Conservation (phyloP, 2,113 vertebrate genomes). For the Rhegmatorhina hoffmannsi region DNA sequence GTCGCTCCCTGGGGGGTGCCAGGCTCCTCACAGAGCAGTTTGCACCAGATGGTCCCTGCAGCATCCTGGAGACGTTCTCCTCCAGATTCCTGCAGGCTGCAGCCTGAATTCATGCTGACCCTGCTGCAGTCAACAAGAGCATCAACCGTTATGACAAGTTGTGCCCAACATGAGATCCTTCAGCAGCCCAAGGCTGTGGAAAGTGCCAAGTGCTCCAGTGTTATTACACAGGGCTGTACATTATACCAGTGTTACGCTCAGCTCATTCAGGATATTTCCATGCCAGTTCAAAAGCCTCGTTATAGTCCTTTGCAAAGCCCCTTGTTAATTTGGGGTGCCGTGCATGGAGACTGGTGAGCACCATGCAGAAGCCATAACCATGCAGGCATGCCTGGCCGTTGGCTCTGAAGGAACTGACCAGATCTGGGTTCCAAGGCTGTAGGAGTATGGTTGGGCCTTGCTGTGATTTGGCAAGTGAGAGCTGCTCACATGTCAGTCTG, state of each 20-base stretch:
- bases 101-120: not conserved
- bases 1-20: not conserved
- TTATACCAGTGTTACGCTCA: fast-evolving
- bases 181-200: not conserved
- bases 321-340: fast-evolving
- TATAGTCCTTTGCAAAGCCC: not conserved
- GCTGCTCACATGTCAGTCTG: fast-evolving
- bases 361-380: not conserved
- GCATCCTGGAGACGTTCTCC: not conserved
- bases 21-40: not conserved
- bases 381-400: not conserved
- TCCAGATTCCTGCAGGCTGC: not conserved
- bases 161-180: not conserved
- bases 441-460: not conserved
- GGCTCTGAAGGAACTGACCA: not conserved
- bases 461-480: not conserved
- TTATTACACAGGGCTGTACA: not conserved
- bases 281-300: not conserved
- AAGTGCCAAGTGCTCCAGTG: not conserved
- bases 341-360: not conserved
- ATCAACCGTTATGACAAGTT: not conserved
- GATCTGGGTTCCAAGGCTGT: not conserved
- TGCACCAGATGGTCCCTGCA: conserved; percentile 37
- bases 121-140: not conserved
- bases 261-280: not conserved